Evolutionary conservation across 2,797 vertebrate species (phyloP), one percentile per base, ranked within the genome.

Genomic region (Thunnus albacares): DNA sequence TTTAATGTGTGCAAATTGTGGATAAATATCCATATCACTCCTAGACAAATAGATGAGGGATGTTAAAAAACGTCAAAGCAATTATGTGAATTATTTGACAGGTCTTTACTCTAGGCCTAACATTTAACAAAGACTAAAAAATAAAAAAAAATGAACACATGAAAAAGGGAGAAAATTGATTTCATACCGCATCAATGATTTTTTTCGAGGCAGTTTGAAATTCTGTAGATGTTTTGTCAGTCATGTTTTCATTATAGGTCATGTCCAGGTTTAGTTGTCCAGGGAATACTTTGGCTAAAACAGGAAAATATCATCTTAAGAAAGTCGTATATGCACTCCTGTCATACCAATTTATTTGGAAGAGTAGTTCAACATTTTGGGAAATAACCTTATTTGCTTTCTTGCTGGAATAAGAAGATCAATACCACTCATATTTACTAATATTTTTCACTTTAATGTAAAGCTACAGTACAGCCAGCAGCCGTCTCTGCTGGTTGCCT

Each of bases 211-310:
- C 4, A 0, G 2, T 0, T 1, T 1, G 0, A 78, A 94, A 94
- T 20, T 0, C 0, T n/a, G 0, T 0, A 53, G 92, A 89, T 11
- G 0, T 9, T 3, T 2, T 72, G 9, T 41, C 0, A 0, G 0
- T 0, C 87, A 91, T 83, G 0, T 0, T 0, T 0, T 0, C 0
- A 0, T 0, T 0, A 33, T 43, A 92, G 0, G 0, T 0, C 0
- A n/a, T 0, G 0, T 0, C 0, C 12, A 87, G 1, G 1, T 0
- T 0, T 1, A 94, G 59, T 1, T 20, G 0, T 65, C 87, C 89
- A 58, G 87, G 90, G 70, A 92, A 94, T 67, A 92, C 82, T 30
- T 89, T 93, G 17, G 77, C 94, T 94, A 33, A 78, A 91, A 74
- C 0, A 71, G 22, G 2, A 82, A 75, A 84, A 74, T 7, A 66